Conservation (phyloP, 2,888 invertebrate genomes). For the Pimpla rufipes region DNA sequence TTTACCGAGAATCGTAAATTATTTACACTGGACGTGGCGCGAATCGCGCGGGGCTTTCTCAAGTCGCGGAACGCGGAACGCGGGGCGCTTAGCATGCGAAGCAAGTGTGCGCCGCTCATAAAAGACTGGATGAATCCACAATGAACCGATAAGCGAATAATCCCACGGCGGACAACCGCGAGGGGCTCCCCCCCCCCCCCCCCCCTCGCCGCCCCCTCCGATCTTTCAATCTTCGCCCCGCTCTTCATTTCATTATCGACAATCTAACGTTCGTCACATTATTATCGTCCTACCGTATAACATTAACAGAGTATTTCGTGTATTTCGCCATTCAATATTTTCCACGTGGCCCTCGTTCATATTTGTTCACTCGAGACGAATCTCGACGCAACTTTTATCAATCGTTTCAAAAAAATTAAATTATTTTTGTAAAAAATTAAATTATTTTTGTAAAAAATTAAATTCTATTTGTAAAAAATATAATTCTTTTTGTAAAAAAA, state of each 20-base stretch:
- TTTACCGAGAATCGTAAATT: not conserved
- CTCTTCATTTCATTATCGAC: conserved; percentile 52
- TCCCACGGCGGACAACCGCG: conserved; percentile 66
- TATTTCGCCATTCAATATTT: not conserved
- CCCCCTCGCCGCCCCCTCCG: not conserved
- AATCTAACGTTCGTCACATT: conserved; percentile 51
- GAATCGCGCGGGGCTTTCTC: conserved; percentile 4
- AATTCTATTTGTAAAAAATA: too few relatives aligned
- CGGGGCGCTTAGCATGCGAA: conserved; percentile 45
- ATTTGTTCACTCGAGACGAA: not conserved
- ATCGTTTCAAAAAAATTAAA: too few relatives aligned
- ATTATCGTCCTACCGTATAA: conserved; percentile 25
- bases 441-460: too few relatives aligned
- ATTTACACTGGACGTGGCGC: conserved; percentile 14
- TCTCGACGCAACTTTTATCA: too few relatives aligned
- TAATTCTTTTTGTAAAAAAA: too few relatives aligned
- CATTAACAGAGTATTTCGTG: not conserved
- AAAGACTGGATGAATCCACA: conserved; percentile 80
- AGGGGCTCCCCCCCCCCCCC: conserved; percentile 12
- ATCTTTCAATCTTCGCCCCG: conserved; percentile 40
- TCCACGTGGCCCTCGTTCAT: not conserved
- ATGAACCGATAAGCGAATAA: conserved; percentile 81
- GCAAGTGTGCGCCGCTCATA: conserved; percentile 71
- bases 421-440: too few relatives aligned
- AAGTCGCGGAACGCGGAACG: conserved; percentile 3